Evolutionary conservation across 2,797 vertebrate species (phyloP).

Genomic region (Nyctalus aviator): DNA sequence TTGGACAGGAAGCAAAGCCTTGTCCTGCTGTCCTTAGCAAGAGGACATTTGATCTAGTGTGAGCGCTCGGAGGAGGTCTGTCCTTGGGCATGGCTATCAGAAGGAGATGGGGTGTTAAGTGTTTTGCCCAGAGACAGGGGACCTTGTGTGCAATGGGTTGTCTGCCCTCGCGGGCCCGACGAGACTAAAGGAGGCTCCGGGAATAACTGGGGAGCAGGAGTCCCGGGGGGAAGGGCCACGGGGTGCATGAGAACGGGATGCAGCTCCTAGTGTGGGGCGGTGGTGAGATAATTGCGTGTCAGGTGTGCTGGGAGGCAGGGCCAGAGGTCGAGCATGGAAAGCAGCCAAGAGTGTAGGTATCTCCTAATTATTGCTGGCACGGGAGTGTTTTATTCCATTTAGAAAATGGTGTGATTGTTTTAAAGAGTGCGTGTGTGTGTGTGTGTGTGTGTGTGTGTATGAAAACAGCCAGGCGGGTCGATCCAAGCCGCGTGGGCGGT

Average conservation of each 20-base stretch:
- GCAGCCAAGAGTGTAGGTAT: conserved; percentile 71
- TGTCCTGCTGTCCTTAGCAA: not conserved
- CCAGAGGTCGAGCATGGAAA: conserved; percentile 70
- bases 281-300: conserved; percentile 61
- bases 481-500: conserved; percentile 78
- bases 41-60: not conserved
- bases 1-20: not conserved
- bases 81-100: not conserved
- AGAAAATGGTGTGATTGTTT: conserved; percentile 82
- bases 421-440: not conserved
- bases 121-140: not conserved
- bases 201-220: not conserved
- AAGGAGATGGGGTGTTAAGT: not conserved
- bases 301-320: conserved; percentile 67
- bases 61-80: not conserved
- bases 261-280: not conserved
- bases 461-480: conserved; percentile 74
- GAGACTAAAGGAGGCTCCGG: not conserved
- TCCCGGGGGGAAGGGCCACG: not conserved
- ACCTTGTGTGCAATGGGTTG: not conserved
- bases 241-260: not conserved
- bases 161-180: not conserved
- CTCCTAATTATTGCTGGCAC: conserved; percentile 72
- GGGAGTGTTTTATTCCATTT: conserved; percentile 78
- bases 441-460: not conserved